Base-by-base conservation (phyloP, 2,797 vertebrate species). In the Emydoidea blandingii region DNA sequence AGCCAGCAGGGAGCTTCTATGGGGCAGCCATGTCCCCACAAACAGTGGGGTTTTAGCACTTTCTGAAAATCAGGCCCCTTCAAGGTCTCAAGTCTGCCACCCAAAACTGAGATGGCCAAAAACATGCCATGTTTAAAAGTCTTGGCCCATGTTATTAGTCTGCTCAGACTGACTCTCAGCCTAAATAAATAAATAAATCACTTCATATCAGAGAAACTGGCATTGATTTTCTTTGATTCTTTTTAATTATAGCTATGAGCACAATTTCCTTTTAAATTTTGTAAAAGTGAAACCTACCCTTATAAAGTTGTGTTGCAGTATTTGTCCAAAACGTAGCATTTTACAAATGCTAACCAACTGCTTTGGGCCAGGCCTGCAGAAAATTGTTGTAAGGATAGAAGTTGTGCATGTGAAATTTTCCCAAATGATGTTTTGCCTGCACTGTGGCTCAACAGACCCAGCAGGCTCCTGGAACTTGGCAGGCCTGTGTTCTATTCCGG, bases 351-450 rank as follows among this genome's bases (percentile, higher is more conserved):
- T 5, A 74, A 1, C 68, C 68, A 72, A 41, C 41, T 41, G 23
- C 29, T 93, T 91, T n/a, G 80, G 49, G 25, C 16, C 59, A 86
- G 8, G 19, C 87, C 11, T 27, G 79, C 4, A 49, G 19, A 29
- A 79, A 84, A 54, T 4, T 76, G 82, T 85, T 86, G 79, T 31
- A 54, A 90, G 94, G n/a, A 41, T 5, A 93, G 7, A n/a, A 25
- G 72, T 31, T 29, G 37, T 15, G 87, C 93, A 90, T 14, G 56
- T 3, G 84, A 85, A 94, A 74, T 12, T 80, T 83, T 53, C 90
- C 56, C 8, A 4, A 57, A 23, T 50, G 44, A 88, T 9, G n/a
- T 16, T 12, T 85, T 83, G 52, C 81, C 65, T 86, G 16, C 41
- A 95, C 37, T n/a, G 84, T 2, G 8, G 76, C 79, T 95, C 91